Conservation (phyloP, 2,113 vertebrate genomes). For the Grantiella picta region DNA sequence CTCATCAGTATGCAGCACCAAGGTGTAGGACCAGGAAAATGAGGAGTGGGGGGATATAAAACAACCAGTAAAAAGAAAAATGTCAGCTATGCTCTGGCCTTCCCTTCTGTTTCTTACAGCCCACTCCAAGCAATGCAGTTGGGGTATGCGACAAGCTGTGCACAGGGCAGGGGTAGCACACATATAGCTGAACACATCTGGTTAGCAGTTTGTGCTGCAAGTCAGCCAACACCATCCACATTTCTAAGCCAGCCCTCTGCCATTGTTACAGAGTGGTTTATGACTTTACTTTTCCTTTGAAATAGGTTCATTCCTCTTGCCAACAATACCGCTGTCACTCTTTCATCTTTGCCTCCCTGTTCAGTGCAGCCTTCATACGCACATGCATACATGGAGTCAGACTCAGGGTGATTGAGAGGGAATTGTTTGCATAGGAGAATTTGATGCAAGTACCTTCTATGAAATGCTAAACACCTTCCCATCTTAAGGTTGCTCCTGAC, state of each 20-base stretch:
- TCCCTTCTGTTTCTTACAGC: constrained; percentile 30
- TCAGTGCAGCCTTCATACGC: neutral
- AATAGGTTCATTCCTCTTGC: neutral
- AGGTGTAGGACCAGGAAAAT: constrained; percentile 27
- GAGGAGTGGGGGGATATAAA: constrained; percentile 51
- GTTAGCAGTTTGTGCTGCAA: neutral
- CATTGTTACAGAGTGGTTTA: neutral
- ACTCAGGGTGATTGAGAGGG: neutral
- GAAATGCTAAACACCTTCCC: neutral
- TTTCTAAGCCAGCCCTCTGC: neutral
- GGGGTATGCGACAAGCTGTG: neutral
- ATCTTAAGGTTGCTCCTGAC: neutral
- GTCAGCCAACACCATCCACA: neutral
- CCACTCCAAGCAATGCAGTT: neutral
- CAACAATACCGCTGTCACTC: neutral
- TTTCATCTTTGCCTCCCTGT: neutral
- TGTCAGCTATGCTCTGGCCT: neutral
- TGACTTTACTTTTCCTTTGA: neutral
- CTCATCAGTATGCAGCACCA: constrained; percentile 29
- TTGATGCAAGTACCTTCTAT: neutral
- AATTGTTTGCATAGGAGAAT: rapidly evolving
- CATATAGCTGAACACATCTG: constrained; percentile 33
- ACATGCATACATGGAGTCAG: neutral
- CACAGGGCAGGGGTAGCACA: neutral
- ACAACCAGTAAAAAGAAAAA: constrained; percentile 39